Percentiles rank a stretch among this genome's conserved stretches.
Conservation (phyloP, 2,797 vertebrate genomes). For the Aulostomus chinensis region DNA sequence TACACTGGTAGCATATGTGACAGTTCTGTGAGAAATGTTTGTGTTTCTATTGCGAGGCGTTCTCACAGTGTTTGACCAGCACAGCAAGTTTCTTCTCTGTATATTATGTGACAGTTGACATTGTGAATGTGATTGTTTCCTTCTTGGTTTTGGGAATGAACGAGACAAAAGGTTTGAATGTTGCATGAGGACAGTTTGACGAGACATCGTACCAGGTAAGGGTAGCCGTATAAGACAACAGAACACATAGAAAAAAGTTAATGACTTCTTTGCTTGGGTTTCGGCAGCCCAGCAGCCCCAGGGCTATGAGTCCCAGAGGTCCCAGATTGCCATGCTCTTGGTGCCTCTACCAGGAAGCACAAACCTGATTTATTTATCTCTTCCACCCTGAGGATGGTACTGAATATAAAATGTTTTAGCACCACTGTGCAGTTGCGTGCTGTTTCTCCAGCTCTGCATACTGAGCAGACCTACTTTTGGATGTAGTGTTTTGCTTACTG, state of each 20-base stretch:
- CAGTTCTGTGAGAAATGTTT: slow-evolving; percentile 16
- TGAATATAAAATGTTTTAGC: neutral
- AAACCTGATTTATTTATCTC: no score
- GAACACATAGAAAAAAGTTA: no score
- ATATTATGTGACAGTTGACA: neutral
- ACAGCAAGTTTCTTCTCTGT: neutral
- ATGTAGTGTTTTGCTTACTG: neutral
- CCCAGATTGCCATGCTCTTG: slow-evolving; percentile 18
- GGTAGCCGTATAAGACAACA: no score
- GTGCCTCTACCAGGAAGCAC: no score
- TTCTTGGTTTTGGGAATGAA: neutral
- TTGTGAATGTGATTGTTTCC: neutral
- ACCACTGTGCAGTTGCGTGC: neutral
- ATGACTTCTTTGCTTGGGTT: slow-evolving; percentile 18
- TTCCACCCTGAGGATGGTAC: no score
- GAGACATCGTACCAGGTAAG: no score
- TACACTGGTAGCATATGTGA: neutral
- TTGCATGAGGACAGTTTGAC: no score
- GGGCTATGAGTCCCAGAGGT: neutral
- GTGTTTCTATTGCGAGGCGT: neutral
- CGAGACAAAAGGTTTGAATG: no score
- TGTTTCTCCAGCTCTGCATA: neutral
- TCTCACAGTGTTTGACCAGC: neutral
- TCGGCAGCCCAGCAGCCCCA: slow-evolving; percentile 9
- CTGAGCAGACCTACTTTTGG: neutral